Evolutionary conservation across 2,113 vertebrate genomes (phyloP), one percentile per base, ranked within the genome.

Genomic region (Silurus meridionalis): DNA sequence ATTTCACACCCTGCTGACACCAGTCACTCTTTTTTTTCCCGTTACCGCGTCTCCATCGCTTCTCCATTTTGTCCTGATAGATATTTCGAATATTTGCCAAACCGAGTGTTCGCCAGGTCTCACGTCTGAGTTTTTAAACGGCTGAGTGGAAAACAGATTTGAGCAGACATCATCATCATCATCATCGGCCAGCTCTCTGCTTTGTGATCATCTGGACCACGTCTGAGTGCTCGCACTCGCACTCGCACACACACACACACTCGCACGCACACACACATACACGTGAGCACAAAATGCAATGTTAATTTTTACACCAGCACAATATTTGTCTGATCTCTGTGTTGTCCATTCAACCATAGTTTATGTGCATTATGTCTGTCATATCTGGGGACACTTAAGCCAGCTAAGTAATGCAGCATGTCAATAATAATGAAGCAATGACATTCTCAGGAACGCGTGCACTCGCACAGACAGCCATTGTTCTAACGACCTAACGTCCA

Each of bases 391-490:
- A 94, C 91, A 86, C 91, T 92, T 94, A 92, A 92, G 92, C 93
- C 93, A 90, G 95, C 94, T 95, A 94, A 90, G 88, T 94, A 91
- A 95, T 95, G 93, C 95, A 93, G 93, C 93, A 91, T 95, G 94
- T 95, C 95, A 94, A 95, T 95, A 93, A 91, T 93, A 94, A 95
- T 95, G 94, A 93, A 94, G 92, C 66, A 67, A 88, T 92, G 91
- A 91, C 92, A 92, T 93, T 92, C 89, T 92, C 87, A 90, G 90
- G 93, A 94, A 94, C 89, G 58, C 86, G 91, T 92, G 92, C 87
- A 93, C 89, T 88, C 90, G 83, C 63, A 87, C 88, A 91, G 80
- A 50, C 89, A 72, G 82, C 63, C 89, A 84, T 91, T 91, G 92
- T 92, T 93, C 89, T 85, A 90, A 92, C 90, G 92, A 93, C 94